Percentiles rank a stretch among this genome's conserved stretches.
These are phyloP conservation scores for Toxotes chatareus DNA, from an alignment of 2,113 vertebrate genomes.

Conservation along the genomic window DNA sequence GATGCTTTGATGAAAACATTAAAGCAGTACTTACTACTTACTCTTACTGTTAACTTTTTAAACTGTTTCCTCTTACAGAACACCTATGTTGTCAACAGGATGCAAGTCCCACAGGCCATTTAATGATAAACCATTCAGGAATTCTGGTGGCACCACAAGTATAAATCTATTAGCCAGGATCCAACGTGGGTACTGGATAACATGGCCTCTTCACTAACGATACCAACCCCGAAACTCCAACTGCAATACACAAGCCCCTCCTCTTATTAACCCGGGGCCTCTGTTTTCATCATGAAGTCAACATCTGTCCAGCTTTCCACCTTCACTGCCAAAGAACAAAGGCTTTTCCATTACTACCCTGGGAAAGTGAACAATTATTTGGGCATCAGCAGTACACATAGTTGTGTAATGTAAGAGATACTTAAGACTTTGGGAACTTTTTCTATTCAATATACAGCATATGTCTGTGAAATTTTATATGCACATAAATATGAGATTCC, in stretches of 20 bases:
- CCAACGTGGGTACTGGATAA: neutral
- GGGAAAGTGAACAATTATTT: constrained; percentile 78
- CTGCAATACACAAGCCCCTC: neutral
- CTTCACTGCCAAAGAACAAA: constrained; percentile 80
- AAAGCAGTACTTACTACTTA: neutral
- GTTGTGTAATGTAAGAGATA: constrained; percentile 60
- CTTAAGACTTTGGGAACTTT: constrained; percentile 53
- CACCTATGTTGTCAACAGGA: neutral
- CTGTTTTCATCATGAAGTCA: constrained; percentile 70
- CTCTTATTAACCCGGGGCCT: constrained; percentile 68
- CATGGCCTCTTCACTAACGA: neutral
- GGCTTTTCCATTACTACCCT: constrained; percentile 78
- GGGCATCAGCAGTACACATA: constrained; percentile 60
- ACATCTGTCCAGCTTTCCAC: constrained; percentile 81
- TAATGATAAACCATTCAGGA: neutral
- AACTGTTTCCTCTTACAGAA: neutral
- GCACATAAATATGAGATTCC: constrained; percentile 12
- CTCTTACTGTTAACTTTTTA: neutral
- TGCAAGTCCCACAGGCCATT: neutral
- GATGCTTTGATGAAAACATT: neutral
- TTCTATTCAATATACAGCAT: constrained; percentile 25
- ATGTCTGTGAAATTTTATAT: constrained; percentile 14
- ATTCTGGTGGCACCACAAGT: neutral
- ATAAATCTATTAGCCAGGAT: neutral
- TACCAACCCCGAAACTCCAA: neutral